Evolutionary conservation across 2,888 invertebrate species (phyloP).

Genomic region (Nymphalis polychloros): DNA sequence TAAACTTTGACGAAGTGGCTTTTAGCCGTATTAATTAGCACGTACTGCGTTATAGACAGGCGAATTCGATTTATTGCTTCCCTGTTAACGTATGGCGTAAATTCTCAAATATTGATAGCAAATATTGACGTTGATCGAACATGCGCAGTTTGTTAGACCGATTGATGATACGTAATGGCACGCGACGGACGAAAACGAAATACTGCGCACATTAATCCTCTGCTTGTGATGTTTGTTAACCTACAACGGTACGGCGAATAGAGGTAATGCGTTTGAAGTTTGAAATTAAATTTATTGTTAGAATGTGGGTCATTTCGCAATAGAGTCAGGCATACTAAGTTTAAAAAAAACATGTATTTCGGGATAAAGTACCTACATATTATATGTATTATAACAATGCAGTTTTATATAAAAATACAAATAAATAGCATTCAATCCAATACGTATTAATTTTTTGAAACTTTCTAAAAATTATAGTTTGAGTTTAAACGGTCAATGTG

Average conservation of each 20-base stretch:
- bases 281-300: not conserved
- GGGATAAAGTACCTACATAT: too few species aligned
- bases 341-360: too few species aligned
- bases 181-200: conserved; percentile 12
- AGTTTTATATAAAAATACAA: too few species aligned
- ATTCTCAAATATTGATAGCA: conserved; percentile 29
- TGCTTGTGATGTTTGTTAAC: not conserved
- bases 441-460: too few species aligned
- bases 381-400: too few species aligned
- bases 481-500: too few species aligned
- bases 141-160: conserved; percentile 30
- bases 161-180: conserved; percentile 9
- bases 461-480: too few species aligned
- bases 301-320: too few species aligned
- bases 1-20: not conserved
- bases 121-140: conserved; percentile 24
- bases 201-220: conserved; percentile 11
- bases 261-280: not conserved
- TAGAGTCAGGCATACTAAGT: too few species aligned
- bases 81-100: conserved; percentile 21
- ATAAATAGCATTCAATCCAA: too few species aligned
- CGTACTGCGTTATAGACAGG: conserved; percentile 1
- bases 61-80: conserved; percentile 11
- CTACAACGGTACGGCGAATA: not conserved
- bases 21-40: not conserved